phyloP scores from a whole-genome alignment of 2,797 vertebrate genomes.

The Lophius americanus region DNA sequence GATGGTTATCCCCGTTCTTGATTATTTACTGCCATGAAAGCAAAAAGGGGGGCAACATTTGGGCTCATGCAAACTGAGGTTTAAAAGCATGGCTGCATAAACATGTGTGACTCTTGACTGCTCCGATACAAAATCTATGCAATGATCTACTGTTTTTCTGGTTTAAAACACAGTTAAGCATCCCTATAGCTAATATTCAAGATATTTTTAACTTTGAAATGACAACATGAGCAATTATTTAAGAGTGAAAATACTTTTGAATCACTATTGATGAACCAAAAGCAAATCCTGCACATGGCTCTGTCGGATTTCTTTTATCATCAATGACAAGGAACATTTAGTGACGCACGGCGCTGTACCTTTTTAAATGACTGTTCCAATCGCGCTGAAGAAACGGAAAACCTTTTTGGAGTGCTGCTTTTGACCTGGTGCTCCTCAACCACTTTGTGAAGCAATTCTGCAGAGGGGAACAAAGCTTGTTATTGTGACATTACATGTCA shows the following conservation, averaged over 20 bases:
- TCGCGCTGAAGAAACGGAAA: slow-evolving; percentile 78
- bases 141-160: slow-evolving; percentile 74
- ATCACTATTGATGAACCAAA: slow-evolving; percentile 36
- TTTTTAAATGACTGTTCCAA: slow-evolving; percentile 85
- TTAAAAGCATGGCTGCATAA: slow-evolving; percentile 28
- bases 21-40: slow-evolving; percentile 73
- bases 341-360: slow-evolving; percentile 78
- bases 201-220: slow-evolving; percentile 25
- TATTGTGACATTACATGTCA: slow-evolving; percentile 75
- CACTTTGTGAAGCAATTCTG: slow-evolving; percentile 84
- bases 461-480: slow-evolving; percentile 81
- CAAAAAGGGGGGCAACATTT: slow-evolving; percentile 17
- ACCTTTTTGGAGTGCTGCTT: slow-evolving; percentile 84
- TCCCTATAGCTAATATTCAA: not conserved
- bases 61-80: slow-evolving; percentile 53
- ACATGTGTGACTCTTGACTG: slow-evolving; percentile 19
- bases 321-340: slow-evolving; percentile 74
- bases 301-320: slow-evolving; percentile 65
- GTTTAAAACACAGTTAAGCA: slow-evolving; percentile 68
- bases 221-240: slow-evolving; percentile 13
- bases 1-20: slow-evolving; percentile 75
- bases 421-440: slow-evolving; percentile 79
- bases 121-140: slow-evolving; percentile 56
- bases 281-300: slow-evolving; percentile 40
- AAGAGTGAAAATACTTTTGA: slow-evolving; percentile 27